Evolutionary conservation across 2,888 invertebrate species (phyloP), one percentile per base, ranked within the genome.

Genomic region (Cynaeus angustus): DNA sequence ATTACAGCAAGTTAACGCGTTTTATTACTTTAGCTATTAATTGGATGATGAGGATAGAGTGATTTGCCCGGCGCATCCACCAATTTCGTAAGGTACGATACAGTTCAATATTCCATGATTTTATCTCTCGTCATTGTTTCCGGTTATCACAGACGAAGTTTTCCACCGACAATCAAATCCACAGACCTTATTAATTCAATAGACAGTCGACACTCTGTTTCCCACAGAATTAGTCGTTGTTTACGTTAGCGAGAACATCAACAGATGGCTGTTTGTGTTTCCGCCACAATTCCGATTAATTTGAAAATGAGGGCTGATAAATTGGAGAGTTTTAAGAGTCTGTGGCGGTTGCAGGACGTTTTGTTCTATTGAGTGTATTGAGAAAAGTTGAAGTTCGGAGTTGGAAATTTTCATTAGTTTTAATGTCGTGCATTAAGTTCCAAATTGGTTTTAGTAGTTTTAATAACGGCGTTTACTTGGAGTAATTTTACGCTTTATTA

Each of bases 261-360:
- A 59, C 59, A 59, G 59, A 59, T 59, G 59, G 59, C 59, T 46
- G 59, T 59, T 59, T 59, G 43, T 38, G 3, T 37, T 30, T 26
- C 38, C 16, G 43, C 58, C 28, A 12, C 43, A 21, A 58, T 58
- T 58, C 58, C 58, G 58, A 58, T 58, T 58, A 58, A 58, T 43
- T 43, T 14, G 14, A n/a, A n/a, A 33, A 33, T 33, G 33, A 7
- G 9, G 33, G 9, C 6, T 33, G n/a, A 33, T 21, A 21, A 21
- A 21, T 21, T 21, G 33, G 33, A 6, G 33, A 7, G 33, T 33
- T 33, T 33, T 33, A 33, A 21, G 21, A 21, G 21, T 21, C 21
- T 1, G 21, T 21, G 21, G 21, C 1, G 21, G 21, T 21, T 3
- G 21, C 21, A 4, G 21, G 2, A 21, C 21, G 21, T 21, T 21